phyloP scores from a whole-genome alignment of 1,140 invertebrate species.

The Dufourea novaeangliae region DNA sequence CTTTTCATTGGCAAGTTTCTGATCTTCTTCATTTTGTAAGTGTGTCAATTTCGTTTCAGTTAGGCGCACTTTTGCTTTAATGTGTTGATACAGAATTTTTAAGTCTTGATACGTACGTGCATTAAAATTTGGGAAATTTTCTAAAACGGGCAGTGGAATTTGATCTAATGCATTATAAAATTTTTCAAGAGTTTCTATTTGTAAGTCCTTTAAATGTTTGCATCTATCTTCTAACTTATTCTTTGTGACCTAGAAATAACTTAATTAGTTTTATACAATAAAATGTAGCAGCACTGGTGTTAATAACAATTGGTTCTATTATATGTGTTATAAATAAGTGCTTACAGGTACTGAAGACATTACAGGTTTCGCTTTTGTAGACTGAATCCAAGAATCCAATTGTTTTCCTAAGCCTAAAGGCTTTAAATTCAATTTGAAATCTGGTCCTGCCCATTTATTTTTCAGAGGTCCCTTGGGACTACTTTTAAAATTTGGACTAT shows the following conservation, averaged over 20 bases:
- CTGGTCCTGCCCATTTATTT: slow-evolving; percentile 59
- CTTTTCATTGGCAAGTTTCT: slow-evolving; percentile 2
- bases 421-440: slow-evolving; percentile 60
- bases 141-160: slow-evolving; percentile 72
- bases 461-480: not conserved
- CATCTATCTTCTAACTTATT: slow-evolving; percentile 63
- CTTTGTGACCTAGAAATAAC: slow-evolving; percentile 60
- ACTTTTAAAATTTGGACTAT: slow-evolving; percentile 46
- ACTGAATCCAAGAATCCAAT: slow-evolving; percentile 67
- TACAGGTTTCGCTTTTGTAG: slow-evolving; percentile 46
- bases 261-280: slow-evolving; percentile 10
- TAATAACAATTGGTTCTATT: not conserved
- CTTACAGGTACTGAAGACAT: slow-evolving; percentile 62
- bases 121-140: slow-evolving; percentile 75
- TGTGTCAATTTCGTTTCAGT: slow-evolving; percentile 63
- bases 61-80: slow-evolving; percentile 72
- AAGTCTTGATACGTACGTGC: slow-evolving; percentile 62
- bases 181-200: slow-evolving; percentile 73
- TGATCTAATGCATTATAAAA: slow-evolving; percentile 65
- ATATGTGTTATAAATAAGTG: slow-evolving; percentile 24
- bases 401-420: slow-evolving; percentile 67
- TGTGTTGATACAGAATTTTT: slow-evolving; percentile 71
- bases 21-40: slow-evolving; percentile 30
- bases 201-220: slow-evolving; percentile 65
- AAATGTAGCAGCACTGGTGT: not conserved